phyloP scores from a whole-genome alignment of 1,140 invertebrate species.

The Bombus polaris region DNA sequence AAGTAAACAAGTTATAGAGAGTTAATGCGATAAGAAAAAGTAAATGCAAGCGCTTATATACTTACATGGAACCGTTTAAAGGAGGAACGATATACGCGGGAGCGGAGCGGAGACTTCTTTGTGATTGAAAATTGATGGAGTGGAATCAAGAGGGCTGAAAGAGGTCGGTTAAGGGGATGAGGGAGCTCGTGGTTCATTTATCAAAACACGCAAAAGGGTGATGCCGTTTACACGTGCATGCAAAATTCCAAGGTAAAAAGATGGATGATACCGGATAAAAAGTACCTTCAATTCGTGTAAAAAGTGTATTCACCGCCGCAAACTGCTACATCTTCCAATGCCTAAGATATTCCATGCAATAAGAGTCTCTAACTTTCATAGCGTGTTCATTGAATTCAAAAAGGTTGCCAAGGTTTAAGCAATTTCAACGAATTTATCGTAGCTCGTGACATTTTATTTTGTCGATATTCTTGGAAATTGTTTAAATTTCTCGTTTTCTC shows the following conservation, averaged over 20 bases:
- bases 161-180: conserved; percentile 62
- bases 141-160: conserved; percentile 73
- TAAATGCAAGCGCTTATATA: conserved; percentile 3
- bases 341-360: no score
- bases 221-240: conserved; percentile 55
- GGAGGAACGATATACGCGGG: conserved; percentile 57
- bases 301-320: background rate
- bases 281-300: background rate
- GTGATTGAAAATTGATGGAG: conserved; percentile 81
- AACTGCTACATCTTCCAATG: no score
- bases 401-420: background rate
- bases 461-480: background rate
- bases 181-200: conserved; percentile 72
- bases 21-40: conserved; percentile 26
- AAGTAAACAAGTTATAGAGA: background rate
- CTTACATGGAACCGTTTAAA: conserved; percentile 54
- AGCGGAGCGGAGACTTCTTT: conserved; percentile 69
- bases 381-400: background rate
- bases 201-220: conserved; percentile 73
- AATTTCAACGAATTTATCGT: background rate
- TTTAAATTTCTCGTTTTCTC: no score
- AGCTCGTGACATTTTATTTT: no score
- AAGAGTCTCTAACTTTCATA: background rate
- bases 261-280: background rate
- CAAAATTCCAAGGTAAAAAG: conserved; percentile 45